Base-by-base conservation (phyloP, 2,888 invertebrate species). In the Melanotus villosus region DNA sequence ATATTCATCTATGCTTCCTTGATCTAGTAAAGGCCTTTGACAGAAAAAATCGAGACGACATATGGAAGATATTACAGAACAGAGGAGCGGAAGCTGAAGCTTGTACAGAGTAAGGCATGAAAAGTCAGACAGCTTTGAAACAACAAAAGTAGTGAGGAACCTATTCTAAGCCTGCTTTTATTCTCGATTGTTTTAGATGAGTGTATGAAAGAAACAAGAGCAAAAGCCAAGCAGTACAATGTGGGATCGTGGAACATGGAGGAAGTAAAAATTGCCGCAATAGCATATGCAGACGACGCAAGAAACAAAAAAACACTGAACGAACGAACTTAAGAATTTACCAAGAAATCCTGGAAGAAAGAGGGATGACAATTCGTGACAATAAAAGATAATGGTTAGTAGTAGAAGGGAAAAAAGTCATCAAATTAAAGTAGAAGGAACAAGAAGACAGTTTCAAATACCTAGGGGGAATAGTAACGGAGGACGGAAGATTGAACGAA, bases 401-500 rank as follows among this genome's bases (percentile, higher is more conserved):
- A n/a, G 36, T n/a, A 36, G 6, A 9, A 36, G 2, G 36, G 36
- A 7, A 3, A 26, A 26, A 36, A 36, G 36, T 6, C 36, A 36
- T 36, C 12, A 36, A 36, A 36, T 36, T 36, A 5, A 36, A 36
- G 7, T 36, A 36, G n/a, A 7, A 26, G 26, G 7, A 26, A 36
- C 36, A 36, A n/a, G 36, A 6, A 36, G n/a, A 36, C 36, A 36
- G 36, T 36, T 36, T 7, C 36, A 36, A 36, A 36, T 36, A 36
- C n/a, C 2, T 36, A 36, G 36, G 12, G n/a, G n/a, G 5, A 36
- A 36, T 36, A n/a, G n/a, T 36, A 36, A 36, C 36, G n/a, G n/a
- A 36, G n/a, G 36, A 36, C 36, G 36, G 36, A 36, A 36, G 36
- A 36, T n/a, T 36, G n/a, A 36, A 36, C n/a, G 36, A 36, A 36